Base-by-base conservation (phyloP, 2,888 invertebrate species). In the Cosmopolites sordidus region DNA sequence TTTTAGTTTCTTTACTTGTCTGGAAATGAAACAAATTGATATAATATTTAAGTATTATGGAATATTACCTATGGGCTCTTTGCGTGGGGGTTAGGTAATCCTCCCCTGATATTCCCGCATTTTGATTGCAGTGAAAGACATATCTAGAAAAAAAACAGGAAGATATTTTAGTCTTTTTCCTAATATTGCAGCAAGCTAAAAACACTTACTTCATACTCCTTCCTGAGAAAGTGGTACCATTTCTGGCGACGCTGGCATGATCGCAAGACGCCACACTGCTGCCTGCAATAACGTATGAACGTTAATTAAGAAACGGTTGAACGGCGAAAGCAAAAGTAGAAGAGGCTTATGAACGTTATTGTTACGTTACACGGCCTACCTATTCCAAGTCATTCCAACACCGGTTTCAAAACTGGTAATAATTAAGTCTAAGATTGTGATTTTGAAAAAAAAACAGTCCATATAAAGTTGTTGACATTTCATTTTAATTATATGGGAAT, bases 51-150 rank as follows among this genome's bases (percentile, higher is more conserved):
- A 37, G 15, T 16, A 39, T 15, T 14, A 17, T 29, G 11, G 6
- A n/a, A 15, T 79, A 27, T 49, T 58, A 56, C 58, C 56, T 54
- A 66, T 89, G 87, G 8, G 90, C 90, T 56, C 92, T 78, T 71
- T 92, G 92, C 1, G 92, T 92, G 11, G 92, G 92, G 46, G 92
- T 92, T 52, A 92, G 78, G 72, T 92, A 92, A 66, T 91, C 89
- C 56, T 89, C 86, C 40, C 85, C 87, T 43, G 87, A 84, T 43
- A 84, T 82, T 1, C 85, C 86, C 3, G 85, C 83, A 70, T 88
- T 86, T 60, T 87, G 84, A 48, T 89, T 88, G 71, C 92, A 92
- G 71, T 92, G 92, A 43, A 91, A 83, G 55, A 92, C 89, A 72
- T 89, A 92, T 63, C 88, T 85, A 77, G 27, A 5, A 43, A 2